phyloP scores from a whole-genome alignment of 2,113 vertebrate genomes.

The Hystrix brachyura region DNA sequence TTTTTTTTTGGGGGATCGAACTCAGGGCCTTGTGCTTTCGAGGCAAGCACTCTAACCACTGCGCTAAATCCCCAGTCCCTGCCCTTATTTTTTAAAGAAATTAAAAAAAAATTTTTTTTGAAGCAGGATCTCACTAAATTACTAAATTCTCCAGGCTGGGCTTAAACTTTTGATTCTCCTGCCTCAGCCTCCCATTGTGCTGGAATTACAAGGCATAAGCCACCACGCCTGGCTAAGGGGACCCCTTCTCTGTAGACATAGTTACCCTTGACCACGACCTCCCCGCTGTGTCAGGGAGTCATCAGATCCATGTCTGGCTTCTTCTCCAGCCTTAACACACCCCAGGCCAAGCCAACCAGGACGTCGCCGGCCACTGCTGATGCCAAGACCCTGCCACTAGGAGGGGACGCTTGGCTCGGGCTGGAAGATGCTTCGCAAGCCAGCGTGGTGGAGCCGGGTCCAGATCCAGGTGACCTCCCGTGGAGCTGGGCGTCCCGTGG shows the following conservation, averaged over 20 bases:
- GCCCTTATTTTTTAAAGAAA: not conserved
- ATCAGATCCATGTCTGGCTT: not conserved
- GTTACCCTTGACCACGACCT: too few relatives aligned
- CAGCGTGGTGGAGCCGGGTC: not conserved
- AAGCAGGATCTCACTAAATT: not conserved
- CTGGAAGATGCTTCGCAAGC: not conserved
- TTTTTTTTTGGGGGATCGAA: too few relatives aligned
- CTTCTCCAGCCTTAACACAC: not conserved
- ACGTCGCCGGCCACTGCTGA: not conserved
- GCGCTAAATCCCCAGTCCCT: too few relatives aligned
- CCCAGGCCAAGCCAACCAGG: not conserved
- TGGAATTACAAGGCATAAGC: not conserved
- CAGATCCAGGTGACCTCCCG: constrained; percentile 64
- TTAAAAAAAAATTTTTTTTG: not conserved
- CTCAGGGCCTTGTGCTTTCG: too few relatives aligned
- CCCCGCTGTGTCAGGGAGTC: not conserved
- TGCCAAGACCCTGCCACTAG: not conserved
- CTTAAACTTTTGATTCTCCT: not conserved
- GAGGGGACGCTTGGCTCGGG: accelerated
- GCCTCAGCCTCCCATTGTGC: not conserved
- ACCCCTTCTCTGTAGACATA: accelerated
- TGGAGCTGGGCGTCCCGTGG: not conserved
- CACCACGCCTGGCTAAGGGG: not conserved
- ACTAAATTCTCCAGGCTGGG: not conserved
- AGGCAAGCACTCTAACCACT: too few relatives aligned